phyloP scores from a whole-genome alignment of 2,888 invertebrate genomes.

The Uloborus plumipes region DNA sequence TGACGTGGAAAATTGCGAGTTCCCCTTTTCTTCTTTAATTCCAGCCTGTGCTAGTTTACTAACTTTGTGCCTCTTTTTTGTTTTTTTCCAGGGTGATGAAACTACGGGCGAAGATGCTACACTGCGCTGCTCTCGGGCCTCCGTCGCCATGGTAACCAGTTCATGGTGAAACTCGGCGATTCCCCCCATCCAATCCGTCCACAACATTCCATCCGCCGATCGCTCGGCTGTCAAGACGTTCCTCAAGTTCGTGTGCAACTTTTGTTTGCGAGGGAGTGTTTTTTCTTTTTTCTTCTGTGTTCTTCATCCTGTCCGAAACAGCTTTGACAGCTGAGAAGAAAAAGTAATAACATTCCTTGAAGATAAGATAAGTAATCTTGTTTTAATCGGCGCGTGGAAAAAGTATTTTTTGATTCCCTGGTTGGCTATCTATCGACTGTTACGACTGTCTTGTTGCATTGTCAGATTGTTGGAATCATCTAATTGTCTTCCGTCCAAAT shows the following conservation, averaged over 20 bases:
- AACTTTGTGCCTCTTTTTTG: conserved; percentile 24
- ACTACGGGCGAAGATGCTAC: conserved; percentile 33
- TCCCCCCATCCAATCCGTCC: conserved; percentile 32
- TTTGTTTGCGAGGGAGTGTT: background rate
- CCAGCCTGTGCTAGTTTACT: conserved; percentile 19
- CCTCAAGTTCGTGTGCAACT: conserved; percentile 6
- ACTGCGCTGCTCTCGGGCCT: conserved; percentile 37
- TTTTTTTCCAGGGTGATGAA: conserved; percentile 33
- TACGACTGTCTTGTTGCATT: no score
- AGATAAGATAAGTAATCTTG: no score
- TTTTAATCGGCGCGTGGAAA: no score
- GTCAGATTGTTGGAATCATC: no score
- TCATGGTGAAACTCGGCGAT: conserved; percentile 22
- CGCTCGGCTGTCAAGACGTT: conserved; percentile 37
- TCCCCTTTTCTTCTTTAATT: conserved; percentile 11
- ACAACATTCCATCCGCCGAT: conserved; percentile 46
- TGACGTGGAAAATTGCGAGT: background rate
- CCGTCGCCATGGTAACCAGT: conserved; percentile 51
- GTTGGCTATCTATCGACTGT: no score
- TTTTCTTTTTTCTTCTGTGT: conserved; percentile 1
- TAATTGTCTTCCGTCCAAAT: no score
- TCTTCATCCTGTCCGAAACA: no score
- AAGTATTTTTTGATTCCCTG: no score
- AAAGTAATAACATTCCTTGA: no score
- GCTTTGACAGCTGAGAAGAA: no score